Base-by-base conservation (phyloP, 1,140 invertebrate species). In the Nephila pilipes region DNA sequence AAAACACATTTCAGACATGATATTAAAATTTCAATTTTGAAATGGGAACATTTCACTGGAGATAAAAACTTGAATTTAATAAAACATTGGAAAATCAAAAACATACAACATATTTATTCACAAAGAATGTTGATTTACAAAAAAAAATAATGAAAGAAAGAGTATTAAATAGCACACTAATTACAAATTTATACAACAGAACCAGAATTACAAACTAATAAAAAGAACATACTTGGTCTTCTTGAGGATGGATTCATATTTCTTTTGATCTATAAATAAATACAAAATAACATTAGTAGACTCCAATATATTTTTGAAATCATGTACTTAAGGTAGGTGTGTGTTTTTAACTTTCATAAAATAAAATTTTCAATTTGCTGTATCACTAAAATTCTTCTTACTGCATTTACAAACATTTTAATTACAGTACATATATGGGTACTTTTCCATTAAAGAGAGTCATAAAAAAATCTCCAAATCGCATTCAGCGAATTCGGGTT, bases 241-340 rank as follows among this genome's bases (percentile, higher is more conserved):
- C 80, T 81, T 81, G 80, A 81, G 22, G 80, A 36, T 54, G 80
- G 46, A 81, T 81, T 81, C 80, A 81, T 81, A 25, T 1, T 25
- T 22, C n/a, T 22, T 32, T 32, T 16, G 36, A 32, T 81, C 16
- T 54, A 75, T 18, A 36, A 32, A 18, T 32, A 75, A 1, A 32
- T 20, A 12, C 25, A 16, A 16, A 32, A 32, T 25, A 25, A 65
- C 25, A 25, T 8, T 10, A 65, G 5, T 5, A 65, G n/a, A 65
- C 8, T 10, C 6, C 4, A 25, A 65, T 22, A 20, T 25, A 58
- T 58, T 18, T 58, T 22, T 25, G n/a, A n/a, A 25, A n/a, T 1
- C 6, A 65, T 65, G 5, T 12, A 65, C 8, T 25, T 0, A 12
- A 65, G n/a, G 6, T 20, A 16, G 58, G 20, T 60, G 20, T 22